Evolutionary conservation across 2,888 invertebrate species (phyloP).

Genomic region (Zygaena filipendulae): DNA sequence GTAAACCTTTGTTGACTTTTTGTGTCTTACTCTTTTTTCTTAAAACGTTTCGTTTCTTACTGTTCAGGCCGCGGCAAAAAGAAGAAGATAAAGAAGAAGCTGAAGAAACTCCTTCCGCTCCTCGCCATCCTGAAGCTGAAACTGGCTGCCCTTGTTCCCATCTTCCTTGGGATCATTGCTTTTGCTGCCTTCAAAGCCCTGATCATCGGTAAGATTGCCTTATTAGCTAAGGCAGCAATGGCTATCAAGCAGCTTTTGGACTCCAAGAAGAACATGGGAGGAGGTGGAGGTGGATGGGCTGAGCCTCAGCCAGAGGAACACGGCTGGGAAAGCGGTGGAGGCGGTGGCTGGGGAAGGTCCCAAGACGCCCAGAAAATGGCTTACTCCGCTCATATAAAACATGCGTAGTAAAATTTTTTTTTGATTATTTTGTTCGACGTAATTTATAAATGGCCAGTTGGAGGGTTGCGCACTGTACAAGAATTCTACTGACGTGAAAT

Average conservation of each 20-base stretch:
- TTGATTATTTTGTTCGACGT: conserved; percentile 15
- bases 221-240: conserved; percentile 80
- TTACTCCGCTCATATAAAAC: conserved; percentile 71
- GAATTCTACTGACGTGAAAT: too few relatives aligned
- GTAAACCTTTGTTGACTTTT: too few relatives aligned
- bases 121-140: conserved; percentile 83
- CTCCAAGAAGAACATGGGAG: conserved; percentile 74
- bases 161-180: conserved; percentile 79
- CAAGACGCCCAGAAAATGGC: conserved; percentile 75
- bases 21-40: too few relatives aligned
- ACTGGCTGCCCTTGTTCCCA: conserved; percentile 77
- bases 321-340: conserved; percentile 52
- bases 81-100: conserved; percentile 82
- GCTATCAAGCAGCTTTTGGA: conserved; percentile 75
- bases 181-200: conserved; percentile 86
- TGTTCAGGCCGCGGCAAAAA: conserved; percentile 81
- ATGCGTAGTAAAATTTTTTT: conserved; percentile 39
- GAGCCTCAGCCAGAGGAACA: conserved; percentile 72
- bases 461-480: too few relatives aligned
- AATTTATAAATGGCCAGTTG: conserved; percentile 4
- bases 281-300: conserved; percentile 72
- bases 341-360: conserved; percentile 74
- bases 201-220: conserved; percentile 84
- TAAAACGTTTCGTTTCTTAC: too few relatives aligned
- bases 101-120: conserved; percentile 80